Evolutionary conservation across 2,113 vertebrate genomes (phyloP).

Genomic region (Nicator chloris): DNA sequence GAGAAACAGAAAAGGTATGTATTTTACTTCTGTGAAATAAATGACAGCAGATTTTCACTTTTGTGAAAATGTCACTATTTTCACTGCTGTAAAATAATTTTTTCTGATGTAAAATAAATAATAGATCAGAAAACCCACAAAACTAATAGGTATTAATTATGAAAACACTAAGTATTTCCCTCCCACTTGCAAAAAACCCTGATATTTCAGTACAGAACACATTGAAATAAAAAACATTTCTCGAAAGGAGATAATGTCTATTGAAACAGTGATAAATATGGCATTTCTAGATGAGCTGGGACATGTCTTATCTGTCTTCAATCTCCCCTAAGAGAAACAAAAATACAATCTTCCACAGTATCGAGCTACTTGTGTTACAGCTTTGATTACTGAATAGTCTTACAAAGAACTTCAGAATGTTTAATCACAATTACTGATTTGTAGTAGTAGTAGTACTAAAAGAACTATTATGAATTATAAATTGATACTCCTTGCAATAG

Average conservation of each 20-base stretch:
- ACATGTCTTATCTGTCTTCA: background rate
- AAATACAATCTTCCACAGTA: background rate
- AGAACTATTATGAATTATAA: background rate
- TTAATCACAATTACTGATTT: background rate
- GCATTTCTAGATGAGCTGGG: background rate
- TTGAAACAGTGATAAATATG: background rate
- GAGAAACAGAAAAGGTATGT: background rate
- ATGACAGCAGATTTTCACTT: background rate
- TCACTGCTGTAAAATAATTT: background rate
- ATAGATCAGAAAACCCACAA: background rate
- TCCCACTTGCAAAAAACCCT: background rate
- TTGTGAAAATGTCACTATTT: background rate
- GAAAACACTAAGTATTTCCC: background rate
- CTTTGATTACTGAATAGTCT: background rate
- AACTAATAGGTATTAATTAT: background rate
- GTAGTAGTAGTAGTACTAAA: background rate
- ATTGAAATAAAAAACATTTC: background rate
- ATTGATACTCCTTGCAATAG: background rate
- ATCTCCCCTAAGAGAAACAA: background rate
- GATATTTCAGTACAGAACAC: background rate
- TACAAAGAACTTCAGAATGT: background rate
- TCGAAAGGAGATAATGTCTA: background rate
- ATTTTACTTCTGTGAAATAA: background rate
- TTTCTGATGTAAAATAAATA: too few species aligned
- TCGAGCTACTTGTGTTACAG: background rate